Conservation (phyloP, 2,888 invertebrate genomes). For the Conistra vaccinii region DNA sequence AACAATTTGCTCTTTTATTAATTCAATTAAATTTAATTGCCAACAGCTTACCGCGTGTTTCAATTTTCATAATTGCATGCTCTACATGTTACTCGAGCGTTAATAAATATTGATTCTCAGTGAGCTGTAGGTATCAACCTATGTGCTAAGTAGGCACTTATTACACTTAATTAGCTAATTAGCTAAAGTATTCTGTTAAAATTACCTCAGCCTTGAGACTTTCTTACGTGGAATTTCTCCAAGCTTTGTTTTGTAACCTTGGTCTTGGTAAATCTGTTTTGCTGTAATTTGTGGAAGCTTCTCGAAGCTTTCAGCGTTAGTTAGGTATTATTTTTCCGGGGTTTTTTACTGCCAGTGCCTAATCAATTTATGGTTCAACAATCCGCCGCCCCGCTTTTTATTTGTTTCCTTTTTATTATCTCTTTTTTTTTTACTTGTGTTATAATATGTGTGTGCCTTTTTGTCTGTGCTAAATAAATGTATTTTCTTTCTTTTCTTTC, state of each 20-base stretch:
- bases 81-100: constrained; percentile 33
- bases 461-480: too few relatives aligned
- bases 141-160: constrained; percentile 33
- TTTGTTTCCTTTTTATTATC: too few relatives aligned
- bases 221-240: constrained; percentile 12
- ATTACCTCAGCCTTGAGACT: constrained; percentile 29
- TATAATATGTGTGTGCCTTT: too few relatives aligned
- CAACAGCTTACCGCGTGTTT: constrained; percentile 43
- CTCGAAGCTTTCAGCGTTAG: neutral
- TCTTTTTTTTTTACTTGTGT: too few relatives aligned
- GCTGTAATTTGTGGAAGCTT: constrained; percentile 12
- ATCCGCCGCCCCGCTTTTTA: too few relatives aligned
- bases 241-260: constrained; percentile 36
- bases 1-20: constrained; percentile 23
- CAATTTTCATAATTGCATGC: constrained; percentile 59
- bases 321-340: neutral
- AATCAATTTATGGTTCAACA: neutral
- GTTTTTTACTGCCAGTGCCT: neutral
- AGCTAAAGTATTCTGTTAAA: constrained; percentile 53
- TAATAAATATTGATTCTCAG: constrained; percentile 57
- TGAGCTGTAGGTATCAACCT: constrained; percentile 3
- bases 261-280: constrained; percentile 23
- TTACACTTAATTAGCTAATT: constrained; percentile 61
- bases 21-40: constrained; percentile 50
- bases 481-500: too few relatives aligned